Evolutionary conservation across 1,140 invertebrate genomes (phyloP).

Genomic region (Anoplolepis gracilipes): DNA sequence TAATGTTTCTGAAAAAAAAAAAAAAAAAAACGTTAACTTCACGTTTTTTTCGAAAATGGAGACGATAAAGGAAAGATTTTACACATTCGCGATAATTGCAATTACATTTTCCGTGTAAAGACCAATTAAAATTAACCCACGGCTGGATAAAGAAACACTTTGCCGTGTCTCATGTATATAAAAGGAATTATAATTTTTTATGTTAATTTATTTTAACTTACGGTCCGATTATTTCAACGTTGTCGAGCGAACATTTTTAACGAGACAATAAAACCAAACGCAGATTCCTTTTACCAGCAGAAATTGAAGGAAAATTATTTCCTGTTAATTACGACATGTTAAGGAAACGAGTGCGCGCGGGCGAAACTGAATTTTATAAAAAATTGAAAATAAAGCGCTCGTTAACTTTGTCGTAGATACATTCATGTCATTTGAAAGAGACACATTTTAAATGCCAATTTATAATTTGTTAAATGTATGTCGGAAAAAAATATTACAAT

Average conservation of each 20-base stretch:
- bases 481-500: neutral
- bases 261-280: conserved; percentile 12
- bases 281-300: conserved; percentile 4
- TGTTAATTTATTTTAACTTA: conserved; percentile 34
- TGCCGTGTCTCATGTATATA: neutral
- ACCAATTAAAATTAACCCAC: conserved; percentile 37
- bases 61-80: neutral
- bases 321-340: conserved; percentile 21
- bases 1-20: neutral
- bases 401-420: neutral
- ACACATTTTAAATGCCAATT: neutral
- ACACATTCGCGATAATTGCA: conserved; percentile 32
- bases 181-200: conserved; percentile 26
- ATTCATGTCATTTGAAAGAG: neutral
- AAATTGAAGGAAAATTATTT: conserved; percentile 38
- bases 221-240: neutral
- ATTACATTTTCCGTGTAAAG: neutral
- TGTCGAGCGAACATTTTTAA: conserved; percentile 2
- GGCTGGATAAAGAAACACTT: neutral
- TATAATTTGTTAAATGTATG: neutral
- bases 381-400: neutral
- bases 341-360: too few species aligned
- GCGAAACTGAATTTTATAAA: neutral
- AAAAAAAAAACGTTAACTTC: too few species aligned
- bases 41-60: neutral